Base-by-base conservation (phyloP, 1,140 invertebrate species). In the Drosophila ercepeae region DNA sequence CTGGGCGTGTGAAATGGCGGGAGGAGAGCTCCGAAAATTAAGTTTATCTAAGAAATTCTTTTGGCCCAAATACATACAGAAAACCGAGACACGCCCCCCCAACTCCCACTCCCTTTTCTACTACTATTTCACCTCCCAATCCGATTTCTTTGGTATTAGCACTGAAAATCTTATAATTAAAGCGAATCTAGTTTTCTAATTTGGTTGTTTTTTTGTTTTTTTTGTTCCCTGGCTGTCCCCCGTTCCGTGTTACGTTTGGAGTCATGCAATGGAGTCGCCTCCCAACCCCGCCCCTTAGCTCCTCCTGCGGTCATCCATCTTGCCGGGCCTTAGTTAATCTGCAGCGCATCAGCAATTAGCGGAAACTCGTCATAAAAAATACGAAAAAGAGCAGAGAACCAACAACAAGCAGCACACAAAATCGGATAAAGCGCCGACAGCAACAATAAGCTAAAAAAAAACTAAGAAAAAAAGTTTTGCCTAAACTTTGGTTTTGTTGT, bases 271-370 rank as follows among this genome's bases (percentile, higher is more conserved):
- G 57, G 29, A 32, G 52, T 48, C 4, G 46, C 16, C 6, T 27
- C n/a, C 50, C 7, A 8, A n/a, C n/a, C 27, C 14, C 54, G 9
- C 23, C 60, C 46, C 21, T 7, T 4, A 16, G 9, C 60, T n/a
- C 42, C 8, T 64, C 42, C 55, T 29, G 57, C n/a, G 39, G 48
- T 36, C 64, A 67, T 68, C 39, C 63, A 68, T 68, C 64, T 68
- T 68, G 25, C 21, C 23, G 73, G 48, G 57, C 60, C 73, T 86
- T 54, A 68, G 70, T 86, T 84, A 88, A 86, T 86, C 81, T 86
- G 82, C 82, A 86, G 82, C 76, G 82, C 82, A 86, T 86, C 81
- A 86, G 81, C 81, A 86, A 86, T 86, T 86, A 86, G 81, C 81
- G 81, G 81, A 86, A 86, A 88, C 81, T 86, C 81, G 77, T 86